Evolutionary conservation across 2,797 vertebrate genomes (phyloP).

Genomic region (Acipenser oxyrinchus): DNA sequence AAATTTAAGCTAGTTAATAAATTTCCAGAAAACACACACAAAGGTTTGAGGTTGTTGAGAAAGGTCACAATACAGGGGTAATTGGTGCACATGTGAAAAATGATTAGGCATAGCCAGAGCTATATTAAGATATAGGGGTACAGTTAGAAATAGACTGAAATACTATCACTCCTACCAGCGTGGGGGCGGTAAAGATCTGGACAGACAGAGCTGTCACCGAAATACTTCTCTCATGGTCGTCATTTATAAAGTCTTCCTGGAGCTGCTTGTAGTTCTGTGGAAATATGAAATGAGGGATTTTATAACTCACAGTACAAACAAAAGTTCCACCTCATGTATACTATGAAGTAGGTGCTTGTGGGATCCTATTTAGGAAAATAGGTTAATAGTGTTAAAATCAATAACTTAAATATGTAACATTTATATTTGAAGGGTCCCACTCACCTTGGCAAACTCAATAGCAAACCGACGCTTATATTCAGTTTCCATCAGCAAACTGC

Average conservation of each 20-base stretch:
- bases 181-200: conserved; percentile 96
- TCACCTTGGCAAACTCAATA: conserved; percentile 93
- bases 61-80: too few species aligned
- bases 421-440: neutral
- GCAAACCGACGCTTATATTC: conserved; percentile 94
- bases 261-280: conserved; percentile 82
- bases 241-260: conserved; percentile 88
- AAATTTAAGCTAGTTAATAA: too few species aligned
- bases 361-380: too few species aligned
- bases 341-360: too few species aligned
- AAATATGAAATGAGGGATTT: neutral
- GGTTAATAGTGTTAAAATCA: neutral
- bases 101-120: too few species aligned
- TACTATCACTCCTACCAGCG: conserved; percentile 65
- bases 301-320: conserved; percentile 13
- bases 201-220: conserved; percentile 91
- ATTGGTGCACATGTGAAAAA: too few species aligned
- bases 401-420: neutral
- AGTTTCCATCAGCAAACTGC: conserved; percentile 93
- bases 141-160: too few species aligned
- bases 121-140: too few species aligned
- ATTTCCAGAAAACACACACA: too few species aligned
- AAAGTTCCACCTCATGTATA: conserved; percentile 20
- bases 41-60: too few species aligned
- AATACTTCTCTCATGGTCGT: conserved; percentile 89